phyloP scores from a whole-genome alignment of 2,113 vertebrate species.

The Neotoma lepida region DNA sequence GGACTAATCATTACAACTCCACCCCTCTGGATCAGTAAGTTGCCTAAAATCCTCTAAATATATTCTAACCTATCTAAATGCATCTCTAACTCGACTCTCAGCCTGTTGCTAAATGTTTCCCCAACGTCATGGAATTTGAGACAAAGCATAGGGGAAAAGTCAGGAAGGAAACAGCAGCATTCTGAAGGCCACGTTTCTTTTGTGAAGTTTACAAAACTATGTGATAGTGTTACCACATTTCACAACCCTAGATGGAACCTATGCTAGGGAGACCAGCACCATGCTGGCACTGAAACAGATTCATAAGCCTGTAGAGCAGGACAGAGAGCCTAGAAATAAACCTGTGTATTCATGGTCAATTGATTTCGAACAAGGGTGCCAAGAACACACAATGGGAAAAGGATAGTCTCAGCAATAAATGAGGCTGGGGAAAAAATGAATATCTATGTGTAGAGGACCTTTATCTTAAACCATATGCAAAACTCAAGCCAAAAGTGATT shows the following conservation, averaged over 20 bases:
- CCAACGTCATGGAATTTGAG: neutral
- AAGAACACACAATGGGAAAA: neutral
- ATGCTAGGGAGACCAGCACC: neutral
- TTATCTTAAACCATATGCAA: neutral
- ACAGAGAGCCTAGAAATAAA: neutral
- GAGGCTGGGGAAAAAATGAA: neutral
- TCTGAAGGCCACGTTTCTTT: neutral
- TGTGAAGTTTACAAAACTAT: neutral
- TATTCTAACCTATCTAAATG: neutral
- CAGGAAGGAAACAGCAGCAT: neutral
- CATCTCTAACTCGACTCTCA: neutral
- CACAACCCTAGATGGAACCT: neutral
- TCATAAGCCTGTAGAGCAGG: neutral
- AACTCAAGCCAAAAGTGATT: neutral
- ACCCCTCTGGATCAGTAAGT: neutral
- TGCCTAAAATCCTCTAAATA: neutral
- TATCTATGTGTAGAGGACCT: neutral
- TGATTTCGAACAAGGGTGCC: neutral
- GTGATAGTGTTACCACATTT: neutral
- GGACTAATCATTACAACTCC: neutral
- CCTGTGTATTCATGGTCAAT: neutral
- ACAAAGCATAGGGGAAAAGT: neutral
- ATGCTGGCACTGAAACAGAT: neutral
- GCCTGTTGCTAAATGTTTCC: neutral
- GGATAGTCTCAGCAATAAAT: neutral